Evolutionary conservation across 2,113 vertebrate genomes (phyloP).

Genomic region (Nothobranchius kuhntae): DNA sequence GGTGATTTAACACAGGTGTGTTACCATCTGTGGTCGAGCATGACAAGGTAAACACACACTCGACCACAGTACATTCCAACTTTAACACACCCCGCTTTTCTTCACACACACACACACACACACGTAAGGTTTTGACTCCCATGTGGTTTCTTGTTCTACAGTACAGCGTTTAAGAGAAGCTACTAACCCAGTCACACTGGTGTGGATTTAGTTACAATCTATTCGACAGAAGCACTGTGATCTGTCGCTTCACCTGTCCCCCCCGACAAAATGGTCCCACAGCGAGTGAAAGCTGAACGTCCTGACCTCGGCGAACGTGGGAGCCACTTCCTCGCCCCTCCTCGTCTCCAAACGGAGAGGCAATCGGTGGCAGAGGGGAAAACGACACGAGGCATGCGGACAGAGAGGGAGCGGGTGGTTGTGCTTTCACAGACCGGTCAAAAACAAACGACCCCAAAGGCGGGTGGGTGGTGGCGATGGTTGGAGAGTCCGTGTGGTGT

Average conservation of each 20-base stretch:
- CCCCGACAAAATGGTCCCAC: slow-evolving; percentile 21
- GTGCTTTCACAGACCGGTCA: slow-evolving; percentile 67
- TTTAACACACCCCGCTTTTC: slow-evolving; percentile 54
- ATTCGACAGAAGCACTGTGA: slow-evolving; percentile 73
- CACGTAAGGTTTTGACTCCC: slow-evolving; percentile 76
- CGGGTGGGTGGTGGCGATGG: not conserved
- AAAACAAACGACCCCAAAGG: slow-evolving; percentile 13
- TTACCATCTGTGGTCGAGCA: slow-evolving; percentile 75
- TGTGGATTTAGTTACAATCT: slow-evolving; percentile 83
- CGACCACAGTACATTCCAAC: slow-evolving; percentile 72
- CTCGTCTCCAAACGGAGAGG: slow-evolving; percentile 52
- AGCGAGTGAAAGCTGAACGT: slow-evolving; percentile 33
- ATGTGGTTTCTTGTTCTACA: slow-evolving; percentile 77
- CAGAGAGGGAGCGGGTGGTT: slow-evolving; percentile 21
- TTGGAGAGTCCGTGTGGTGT: slow-evolving; percentile 9
- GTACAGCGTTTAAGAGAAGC: slow-evolving; percentile 80
- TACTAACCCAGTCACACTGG: slow-evolving; percentile 79
- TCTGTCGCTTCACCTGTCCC: not conserved
- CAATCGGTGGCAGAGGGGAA: slow-evolving; percentile 45
- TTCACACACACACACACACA: slow-evolving; percentile 53
- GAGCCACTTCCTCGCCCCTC: slow-evolving; percentile 36
- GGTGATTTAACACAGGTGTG: slow-evolving; percentile 61
- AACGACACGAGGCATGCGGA: slow-evolving; percentile 65
- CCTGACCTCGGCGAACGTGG: slow-evolving; percentile 15
- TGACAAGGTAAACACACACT: slow-evolving; percentile 72